Conservation (phyloP, 30 jellyfish, hydroid and myxozoan genomes). For the Sanderia malayensis region DNA sequence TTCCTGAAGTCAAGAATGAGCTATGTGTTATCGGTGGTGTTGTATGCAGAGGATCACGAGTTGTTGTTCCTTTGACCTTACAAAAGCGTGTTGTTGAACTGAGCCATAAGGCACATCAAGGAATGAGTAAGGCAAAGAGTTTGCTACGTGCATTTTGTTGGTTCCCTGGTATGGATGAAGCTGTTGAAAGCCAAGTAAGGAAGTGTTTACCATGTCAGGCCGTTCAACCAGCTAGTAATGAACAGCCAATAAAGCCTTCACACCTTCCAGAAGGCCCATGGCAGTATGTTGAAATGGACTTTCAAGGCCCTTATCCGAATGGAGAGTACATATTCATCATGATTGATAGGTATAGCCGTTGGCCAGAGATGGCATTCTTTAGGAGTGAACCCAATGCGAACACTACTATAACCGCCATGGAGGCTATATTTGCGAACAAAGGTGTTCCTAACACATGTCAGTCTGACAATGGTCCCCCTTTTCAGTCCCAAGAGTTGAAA, state of each 20-base stretch:
- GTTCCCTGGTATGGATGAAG: too few relatives aligned
- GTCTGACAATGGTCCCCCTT: background rate
- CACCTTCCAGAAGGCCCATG: background rate
- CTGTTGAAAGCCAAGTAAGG: too few relatives aligned
- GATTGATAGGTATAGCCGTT: conserved; percentile 2
- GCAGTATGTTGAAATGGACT: conserved; percentile 10
- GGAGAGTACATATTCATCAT: conserved; percentile 4
- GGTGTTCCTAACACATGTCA: background rate
- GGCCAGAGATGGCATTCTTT: conserved; percentile 10
- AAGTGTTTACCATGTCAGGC: too few relatives aligned
- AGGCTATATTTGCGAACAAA: background rate
- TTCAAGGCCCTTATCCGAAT: conserved; percentile 7
- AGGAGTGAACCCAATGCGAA: background rate
- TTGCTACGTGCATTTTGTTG: too few relatives aligned
- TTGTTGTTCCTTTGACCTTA: too few relatives aligned
- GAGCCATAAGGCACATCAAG: too few relatives aligned
- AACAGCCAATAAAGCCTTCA: background rate
- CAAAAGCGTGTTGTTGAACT: too few relatives aligned
- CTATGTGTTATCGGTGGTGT: too few relatives aligned
- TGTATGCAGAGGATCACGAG: too few relatives aligned
- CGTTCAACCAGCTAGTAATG: background rate
- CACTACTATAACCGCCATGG: background rate
- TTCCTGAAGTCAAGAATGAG: too few relatives aligned
- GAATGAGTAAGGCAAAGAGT: too few relatives aligned
- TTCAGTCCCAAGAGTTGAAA: background rate